Conservation (phyloP, 2,113 vertebrate genomes). For the Caloenas nicobarica region DNA sequence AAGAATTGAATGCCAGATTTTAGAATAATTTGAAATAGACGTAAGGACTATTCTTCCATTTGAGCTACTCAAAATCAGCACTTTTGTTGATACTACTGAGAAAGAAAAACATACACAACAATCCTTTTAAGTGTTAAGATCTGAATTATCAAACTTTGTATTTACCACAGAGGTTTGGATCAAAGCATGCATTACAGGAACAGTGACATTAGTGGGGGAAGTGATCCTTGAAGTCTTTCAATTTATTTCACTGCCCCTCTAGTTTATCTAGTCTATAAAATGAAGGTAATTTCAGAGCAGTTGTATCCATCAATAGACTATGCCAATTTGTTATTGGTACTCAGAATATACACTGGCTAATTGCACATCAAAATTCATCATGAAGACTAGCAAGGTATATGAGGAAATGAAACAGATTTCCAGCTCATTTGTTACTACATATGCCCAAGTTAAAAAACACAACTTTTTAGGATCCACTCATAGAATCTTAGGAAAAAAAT, state of each 20-base stretch:
- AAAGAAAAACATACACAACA: neutral
- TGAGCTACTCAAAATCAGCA: neutral
- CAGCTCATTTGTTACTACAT: neutral
- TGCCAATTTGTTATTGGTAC: neutral
- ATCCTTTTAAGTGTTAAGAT: neutral
- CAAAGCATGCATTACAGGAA: neutral
- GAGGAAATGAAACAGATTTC: neutral
- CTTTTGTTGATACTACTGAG: neutral
- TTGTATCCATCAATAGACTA: neutral
- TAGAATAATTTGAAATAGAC: accelerated
- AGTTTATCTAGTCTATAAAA: neutral
- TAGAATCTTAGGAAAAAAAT: neutral
- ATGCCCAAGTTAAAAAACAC: accelerated
- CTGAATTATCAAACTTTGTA: neutral
- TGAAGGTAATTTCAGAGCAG: neutral
- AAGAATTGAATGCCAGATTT: neutral
- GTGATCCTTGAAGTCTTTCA: neutral
- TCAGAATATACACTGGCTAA: neutral
- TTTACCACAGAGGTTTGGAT: neutral
- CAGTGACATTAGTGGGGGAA: neutral
- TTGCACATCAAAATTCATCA: neutral
- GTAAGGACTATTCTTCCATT: neutral
- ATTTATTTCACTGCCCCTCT: neutral
- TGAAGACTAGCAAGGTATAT: neutral
- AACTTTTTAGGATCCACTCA: neutral